Base-by-base conservation (phyloP, 2,888 invertebrate genomes). In the Ctenicera cuprea region DNA sequence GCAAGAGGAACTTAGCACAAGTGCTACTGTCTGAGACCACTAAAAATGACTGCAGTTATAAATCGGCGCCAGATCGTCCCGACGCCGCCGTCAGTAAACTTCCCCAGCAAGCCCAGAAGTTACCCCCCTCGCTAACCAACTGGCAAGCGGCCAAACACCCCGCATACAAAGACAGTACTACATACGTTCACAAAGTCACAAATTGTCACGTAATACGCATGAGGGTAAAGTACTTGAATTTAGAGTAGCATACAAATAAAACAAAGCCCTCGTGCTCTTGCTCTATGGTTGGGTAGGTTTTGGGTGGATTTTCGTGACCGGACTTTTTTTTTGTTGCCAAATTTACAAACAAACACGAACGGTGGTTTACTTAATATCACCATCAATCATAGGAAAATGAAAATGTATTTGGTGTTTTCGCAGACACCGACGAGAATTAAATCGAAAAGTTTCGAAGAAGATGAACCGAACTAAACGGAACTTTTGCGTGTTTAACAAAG, bases 51-150 rank as follows among this genome's bases (percentile, higher is more conserved):
- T 73, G 76, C 73, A 76, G 33, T 83, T 82, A 16, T 82, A 86
- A 68, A 86, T 85, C 81, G 88, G 88, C 85, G 88, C 87, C 85
- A 85, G 84, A 78, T 85, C 88, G 82, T 88, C 88, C 83, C 88
- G 88, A 85, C 88, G 81, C 78, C 76, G 80, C 77, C 77, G 81
- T 80, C 81, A 80, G 77, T 79, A 80, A 81, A 82, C 80, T 81
- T 82, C 78, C 80, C 81, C 81, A 78, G 76, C 48, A 65, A 45
- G 45, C 63, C 45, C 38, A 65, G 50, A 68, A n/a, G 59, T 43
- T 48, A 61, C 67, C 73, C 76, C 71, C 65, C 69, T 62, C 61
- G 52, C 68, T 57, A 68, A 68, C 61, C 73, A 64, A 73, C 78
- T 78, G 78, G 78, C 76, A 77, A 68, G 67, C 71, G 62, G 76